These are phyloP conservation scores for Copidosoma aretas DNA, from an alignment of 2,888 invertebrate genomes.

Conservation along the genomic window DNA sequence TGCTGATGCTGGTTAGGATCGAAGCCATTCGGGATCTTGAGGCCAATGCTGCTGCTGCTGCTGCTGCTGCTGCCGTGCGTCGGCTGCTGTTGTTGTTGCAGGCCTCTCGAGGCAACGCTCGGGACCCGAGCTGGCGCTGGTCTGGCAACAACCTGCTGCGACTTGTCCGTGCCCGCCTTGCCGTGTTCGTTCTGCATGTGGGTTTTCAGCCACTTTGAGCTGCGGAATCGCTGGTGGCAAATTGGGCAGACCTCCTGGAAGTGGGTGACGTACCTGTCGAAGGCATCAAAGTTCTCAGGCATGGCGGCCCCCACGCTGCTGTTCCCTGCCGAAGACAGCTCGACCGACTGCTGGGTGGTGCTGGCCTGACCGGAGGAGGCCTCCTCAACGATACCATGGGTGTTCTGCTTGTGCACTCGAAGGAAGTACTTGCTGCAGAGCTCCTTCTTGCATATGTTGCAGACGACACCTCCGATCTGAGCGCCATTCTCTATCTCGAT, in stretches of 20 bases:
- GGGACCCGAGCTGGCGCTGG: conserved; percentile 55
- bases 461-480: conserved; percentile 91
- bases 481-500: conserved; percentile 92
- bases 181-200: conserved; percentile 89
- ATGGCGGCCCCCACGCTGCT: conserved; percentile 57
- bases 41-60: conserved; percentile 61
- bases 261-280: conserved; percentile 71
- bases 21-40: conserved; percentile 68
- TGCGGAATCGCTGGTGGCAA: conserved; percentile 86
- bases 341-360: conserved; percentile 22
- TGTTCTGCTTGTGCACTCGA: conserved; percentile 96
- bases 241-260: conserved; percentile 82
- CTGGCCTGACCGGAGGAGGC: conserved; percentile 57
- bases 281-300: conserved; percentile 67
- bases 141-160: conserved; percentile 62
- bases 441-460: conserved; percentile 98
- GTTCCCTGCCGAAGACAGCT: conserved; percentile 40
- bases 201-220: conserved; percentile 85
- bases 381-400: conserved; percentile 93
- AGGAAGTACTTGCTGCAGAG: conserved; percentile 97
- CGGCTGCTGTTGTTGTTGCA: conserved; percentile 30
- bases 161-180: conserved; percentile 69
- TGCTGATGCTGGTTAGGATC: conserved; percentile 49
- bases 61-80: conserved; percentile 45
- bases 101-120: conserved; percentile 11